phyloP scores from a whole-genome alignment of 2,888 invertebrate species.

The Phyllotreta cruciferae region DNA sequence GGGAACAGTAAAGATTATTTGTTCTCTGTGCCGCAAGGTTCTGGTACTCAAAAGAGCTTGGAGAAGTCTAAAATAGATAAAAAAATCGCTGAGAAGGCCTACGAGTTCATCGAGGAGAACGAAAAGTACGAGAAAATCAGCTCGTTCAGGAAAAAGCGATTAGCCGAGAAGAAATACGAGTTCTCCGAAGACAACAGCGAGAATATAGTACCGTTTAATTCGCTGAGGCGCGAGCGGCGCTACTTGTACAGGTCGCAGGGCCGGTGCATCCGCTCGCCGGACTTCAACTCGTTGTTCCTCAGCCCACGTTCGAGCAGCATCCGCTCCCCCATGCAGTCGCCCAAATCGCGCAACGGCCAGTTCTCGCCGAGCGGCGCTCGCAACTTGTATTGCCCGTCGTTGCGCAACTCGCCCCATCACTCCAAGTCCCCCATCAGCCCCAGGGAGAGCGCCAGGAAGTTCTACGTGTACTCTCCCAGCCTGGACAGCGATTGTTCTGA shows the following conservation, averaged over 20 bases:
- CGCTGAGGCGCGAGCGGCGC: constrained; percentile 62
- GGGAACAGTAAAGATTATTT: constrained; percentile 54
- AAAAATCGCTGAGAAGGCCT: constrained; percentile 74
- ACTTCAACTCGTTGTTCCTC: constrained; percentile 56
- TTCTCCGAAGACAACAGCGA: constrained; percentile 81
- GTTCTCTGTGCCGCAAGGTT: constrained; percentile 56
- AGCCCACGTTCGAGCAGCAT: constrained; percentile 55
- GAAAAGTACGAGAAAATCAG: constrained; percentile 88
- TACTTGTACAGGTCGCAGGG: constrained; percentile 53
- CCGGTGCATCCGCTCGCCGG: constrained; percentile 56
- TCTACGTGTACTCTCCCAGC: constrained; percentile 59
- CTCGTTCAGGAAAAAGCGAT: constrained; percentile 80
- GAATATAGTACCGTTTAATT: constrained; percentile 71
- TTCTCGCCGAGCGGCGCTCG: constrained; percentile 55
- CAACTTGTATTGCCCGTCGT: constrained; percentile 55
- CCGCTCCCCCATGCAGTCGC: constrained; percentile 59
- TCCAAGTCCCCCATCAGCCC: constrained; percentile 59
- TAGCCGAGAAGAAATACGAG: constrained; percentile 92
- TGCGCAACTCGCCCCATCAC: constrained; percentile 57
- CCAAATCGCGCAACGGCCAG: constrained; percentile 57
- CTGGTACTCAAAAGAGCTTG: constrained; percentile 47
- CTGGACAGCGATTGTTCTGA: constrained; percentile 60
- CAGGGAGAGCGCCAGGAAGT: constrained; percentile 55
- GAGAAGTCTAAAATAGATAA: constrained; percentile 57
- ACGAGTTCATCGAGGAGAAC: constrained; percentile 85